phyloP scores from a whole-genome alignment of 2,888 invertebrate genomes.

The Mythimna albipuncta region DNA sequence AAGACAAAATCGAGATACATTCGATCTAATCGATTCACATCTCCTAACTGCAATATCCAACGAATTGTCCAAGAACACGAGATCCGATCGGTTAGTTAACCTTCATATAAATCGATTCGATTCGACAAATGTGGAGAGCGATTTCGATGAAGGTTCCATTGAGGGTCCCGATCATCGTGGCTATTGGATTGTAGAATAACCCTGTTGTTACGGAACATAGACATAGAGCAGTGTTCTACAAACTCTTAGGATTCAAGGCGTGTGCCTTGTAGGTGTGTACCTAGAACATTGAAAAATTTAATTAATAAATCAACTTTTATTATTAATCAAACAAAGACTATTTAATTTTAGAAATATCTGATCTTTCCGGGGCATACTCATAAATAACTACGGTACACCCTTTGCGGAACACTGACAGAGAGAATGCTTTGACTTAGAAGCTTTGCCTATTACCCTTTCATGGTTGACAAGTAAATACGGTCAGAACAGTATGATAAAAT shows the following conservation, averaged over 20 bases:
- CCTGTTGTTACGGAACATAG: conserved; percentile 30
- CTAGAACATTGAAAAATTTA: too few species aligned
- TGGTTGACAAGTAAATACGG: neutral
- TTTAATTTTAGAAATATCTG: too few species aligned
- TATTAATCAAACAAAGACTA: too few species aligned
- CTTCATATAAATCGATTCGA: conserved; percentile 52
- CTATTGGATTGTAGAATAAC: conserved; percentile 58
- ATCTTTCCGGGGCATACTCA: too few species aligned
- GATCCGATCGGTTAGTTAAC: conserved; percentile 50
- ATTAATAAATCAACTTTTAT: too few species aligned
- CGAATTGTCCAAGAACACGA: conserved; percentile 32
- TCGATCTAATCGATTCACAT: conserved; percentile 10
- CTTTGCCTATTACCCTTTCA: neutral
- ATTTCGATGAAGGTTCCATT: conserved; percentile 45
- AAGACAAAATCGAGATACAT: conserved; percentile 10
- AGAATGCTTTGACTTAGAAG: neutral
- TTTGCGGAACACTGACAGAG: too few species aligned
- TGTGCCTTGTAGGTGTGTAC: too few species aligned
- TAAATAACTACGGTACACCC: too few species aligned
- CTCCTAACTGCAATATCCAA: conserved; percentile 14
- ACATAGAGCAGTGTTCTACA: neutral
- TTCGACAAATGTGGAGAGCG: conserved; percentile 49
- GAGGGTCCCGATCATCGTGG: conserved; percentile 47
- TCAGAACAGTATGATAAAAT: neutral
- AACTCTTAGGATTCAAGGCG: too few species aligned